Base-by-base conservation (phyloP, 2,113 vertebrate species). In the Pithys albifrons region DNA sequence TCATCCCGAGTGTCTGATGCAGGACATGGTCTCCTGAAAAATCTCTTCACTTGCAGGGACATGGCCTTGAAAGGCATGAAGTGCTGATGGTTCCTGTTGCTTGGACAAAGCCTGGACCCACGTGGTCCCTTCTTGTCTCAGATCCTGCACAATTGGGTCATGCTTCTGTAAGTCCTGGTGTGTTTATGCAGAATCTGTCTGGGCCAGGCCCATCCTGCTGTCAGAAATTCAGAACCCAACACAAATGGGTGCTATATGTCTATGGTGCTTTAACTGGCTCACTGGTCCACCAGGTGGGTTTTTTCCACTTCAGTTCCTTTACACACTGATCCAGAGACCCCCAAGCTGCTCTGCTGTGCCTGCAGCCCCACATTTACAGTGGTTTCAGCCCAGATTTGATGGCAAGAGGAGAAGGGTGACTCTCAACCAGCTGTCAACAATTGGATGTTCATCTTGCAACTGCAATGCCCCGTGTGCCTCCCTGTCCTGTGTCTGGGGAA, bases 371-470 rank as follows among this genome's bases (percentile, higher is more conserved):
- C 8, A 4, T 35, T 87, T 75, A 19, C 29, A 19, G 16, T 65
- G 23, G 4, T 23, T 16, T 80, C 61, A 25, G 64, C 33, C 27
- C 37, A 46, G 46, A 46, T 48, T 61, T 29, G 29, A 51, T 14
- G 20, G 33, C 52, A 51, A 43, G 52, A 70, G 37, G n/a, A 82
- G 27, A 84, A 61, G 15, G 6, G 9, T 5, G 24, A 24, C 15
- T 13, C 20, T 64, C 20, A 31, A 15, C 33, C 35, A 65, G 28
- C n/a, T 54, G 0, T 14, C 35, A 39, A 0, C 0, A 6, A 4
- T 6, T 11, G 45, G 58, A 43, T 16, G 23, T 6, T 6, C 5
- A 24, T 9, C 37, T 52, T 45, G 33, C 12, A 16, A 6, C 4
- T 23, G 51, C 8, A 71, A 82, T 9, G 10, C 33, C 39, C 75